Evolutionary conservation across 2,888 invertebrate genomes (phyloP), one percentile per base, ranked within the genome.

Genomic region (Lypha dubia): DNA sequence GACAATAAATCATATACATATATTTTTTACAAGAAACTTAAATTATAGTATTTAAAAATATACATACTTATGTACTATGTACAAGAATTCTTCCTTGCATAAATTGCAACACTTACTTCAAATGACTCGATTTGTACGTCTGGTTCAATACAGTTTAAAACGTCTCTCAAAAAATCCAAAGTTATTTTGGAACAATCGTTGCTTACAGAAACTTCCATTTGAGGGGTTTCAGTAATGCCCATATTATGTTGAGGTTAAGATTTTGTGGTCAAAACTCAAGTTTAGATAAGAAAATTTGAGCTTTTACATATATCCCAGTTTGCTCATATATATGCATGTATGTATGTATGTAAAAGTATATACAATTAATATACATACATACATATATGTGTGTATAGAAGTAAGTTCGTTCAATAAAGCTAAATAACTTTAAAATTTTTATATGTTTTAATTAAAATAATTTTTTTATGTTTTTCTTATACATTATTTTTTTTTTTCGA

Each of bases 141-240:
- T 68, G 94, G 94, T 87, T 94, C 93, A 53, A 94, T 93, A 46
- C 93, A 93, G 86, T 92, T 93, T 79, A 94, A 92, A 56, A 94
- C 91, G 15, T 93, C 92, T 89, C 93, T 93, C 86, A 94, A 92
- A 86, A 94, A 93, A 77, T 94, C 93, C 83, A 94, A 90, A n/a
- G 93, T 93, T 68, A 94, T 91, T 80, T 86, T 76, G 58, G 87
- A 71, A 79, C 82, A 62, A 46, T 79, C 73, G 83, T 74, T 71
- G 86, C 74, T 76, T 83, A 85, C 86, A 65, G 87, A 82, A 79
- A 86, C 84, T 65, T 82, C 76, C 86, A 85, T 88, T 86, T 87
- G 88, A 5, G 81, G 86, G 74, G 87, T 87, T 85, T 90, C 91
- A 60, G 89, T 90, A 60, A 90, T 89, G 81, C 90, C 90, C 90